Percentiles rank a stretch among this genome's conserved stretches.
Conservation (phyloP, 2,797 vertebrate genomes). For the Pseudochirops cupreus region DNA sequence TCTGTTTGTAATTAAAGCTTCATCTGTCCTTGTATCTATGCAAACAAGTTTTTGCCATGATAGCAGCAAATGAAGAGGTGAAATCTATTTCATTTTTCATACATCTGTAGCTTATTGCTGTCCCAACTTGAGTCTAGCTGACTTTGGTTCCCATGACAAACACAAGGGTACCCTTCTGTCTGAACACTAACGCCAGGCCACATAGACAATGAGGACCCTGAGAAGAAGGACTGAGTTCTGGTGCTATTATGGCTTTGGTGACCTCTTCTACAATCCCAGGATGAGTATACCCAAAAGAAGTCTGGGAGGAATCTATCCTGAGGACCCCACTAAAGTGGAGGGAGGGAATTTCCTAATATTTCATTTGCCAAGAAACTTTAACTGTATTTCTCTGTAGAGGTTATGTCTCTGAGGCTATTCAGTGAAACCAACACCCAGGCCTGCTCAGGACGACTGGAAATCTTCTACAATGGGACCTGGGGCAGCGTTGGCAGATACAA, state of each 20-base stretch:
- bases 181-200: neutral
- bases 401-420: conserved; percentile 72
- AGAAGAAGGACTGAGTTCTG: neutral
- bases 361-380: neutral
- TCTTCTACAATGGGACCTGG: conserved; percentile 48
- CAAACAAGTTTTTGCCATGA: neutral
- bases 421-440: conserved; percentile 33
- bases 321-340: neutral
- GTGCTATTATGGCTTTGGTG: neutral
- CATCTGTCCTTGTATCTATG: neutral
- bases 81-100: neutral
- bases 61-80: neutral
- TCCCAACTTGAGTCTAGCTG: neutral
- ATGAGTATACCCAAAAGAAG: neutral
- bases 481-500: conserved; percentile 14
- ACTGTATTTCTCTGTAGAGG: conserved; percentile 69
- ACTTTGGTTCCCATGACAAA: neutral
- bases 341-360: neutral
- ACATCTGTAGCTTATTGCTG: neutral
- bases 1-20: neutral
- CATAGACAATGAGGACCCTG: neutral
- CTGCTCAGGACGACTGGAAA: conserved; percentile 42
- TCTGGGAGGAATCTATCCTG: neutral
- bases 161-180: neutral
- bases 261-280: neutral